Evolutionary conservation across 2,797 vertebrate genomes (phyloP).

Genomic region (Onychomys arenicola): DNA sequence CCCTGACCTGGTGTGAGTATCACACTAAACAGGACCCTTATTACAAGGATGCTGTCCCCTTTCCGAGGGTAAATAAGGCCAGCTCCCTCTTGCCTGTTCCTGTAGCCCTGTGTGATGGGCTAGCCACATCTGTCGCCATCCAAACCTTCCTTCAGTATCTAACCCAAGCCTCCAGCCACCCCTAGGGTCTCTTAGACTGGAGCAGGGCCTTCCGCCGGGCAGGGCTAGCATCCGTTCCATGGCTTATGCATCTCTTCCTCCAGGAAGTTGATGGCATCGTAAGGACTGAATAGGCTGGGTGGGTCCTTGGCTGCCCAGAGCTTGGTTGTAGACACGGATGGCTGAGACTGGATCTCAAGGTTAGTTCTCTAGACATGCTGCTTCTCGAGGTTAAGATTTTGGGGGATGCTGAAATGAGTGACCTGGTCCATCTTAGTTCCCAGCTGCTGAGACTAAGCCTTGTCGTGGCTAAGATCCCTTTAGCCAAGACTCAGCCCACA

Average conservation of each 20-base stretch:
- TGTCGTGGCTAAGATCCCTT: neutral
- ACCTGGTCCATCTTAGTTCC: neutral
- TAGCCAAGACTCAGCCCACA: neutral
- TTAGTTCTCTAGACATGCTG: no score
- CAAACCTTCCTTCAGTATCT: no score
- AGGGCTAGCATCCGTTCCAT: no score
- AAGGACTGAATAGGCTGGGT: neutral
- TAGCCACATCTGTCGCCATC: neutral
- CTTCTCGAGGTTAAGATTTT: neutral
- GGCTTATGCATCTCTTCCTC: neutral
- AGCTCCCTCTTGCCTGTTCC: neutral
- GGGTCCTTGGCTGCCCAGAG: neutral
- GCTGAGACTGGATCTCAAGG: neutral
- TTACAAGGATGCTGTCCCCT: rapidly evolving
- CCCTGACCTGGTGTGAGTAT: neutral
- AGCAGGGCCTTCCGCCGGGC: neutral
- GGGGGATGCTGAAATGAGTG: neutral
- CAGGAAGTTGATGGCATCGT: neutral
- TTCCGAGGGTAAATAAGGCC: neutral
- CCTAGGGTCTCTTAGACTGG: neutral
- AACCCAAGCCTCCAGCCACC: neutral
- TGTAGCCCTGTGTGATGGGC: neutral
- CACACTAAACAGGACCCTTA: neutral
- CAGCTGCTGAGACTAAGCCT: neutral
- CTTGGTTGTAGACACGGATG: neutral